Base-by-base conservation (phyloP, 2,797 vertebrate genomes). In the Aldrovandia affinis region DNA sequence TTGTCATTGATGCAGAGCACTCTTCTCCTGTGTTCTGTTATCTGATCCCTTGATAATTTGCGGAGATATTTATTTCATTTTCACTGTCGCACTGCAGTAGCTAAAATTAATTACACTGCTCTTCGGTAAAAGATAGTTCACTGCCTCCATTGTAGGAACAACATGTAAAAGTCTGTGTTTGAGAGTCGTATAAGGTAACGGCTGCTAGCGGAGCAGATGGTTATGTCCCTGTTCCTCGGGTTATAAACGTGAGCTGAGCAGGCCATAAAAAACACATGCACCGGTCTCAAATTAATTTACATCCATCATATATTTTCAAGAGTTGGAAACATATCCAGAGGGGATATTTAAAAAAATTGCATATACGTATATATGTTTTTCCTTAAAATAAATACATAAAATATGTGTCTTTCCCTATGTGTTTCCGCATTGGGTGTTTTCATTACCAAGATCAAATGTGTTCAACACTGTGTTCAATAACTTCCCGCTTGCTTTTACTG, bases 71-170 rank as follows among this genome's bases (percentile, higher is more conserved):
- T 94, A 93, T 95, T 95, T 94, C 88, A 92, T 94, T 95, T n/a
- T 92, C 91, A 94, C 93, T 94, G 92, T 93, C 90, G 90, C 89
- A 94, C 90, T 91, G 92, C 91, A 91, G 90, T 91, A 90, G 89
- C 90, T 92, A 89, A 94, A 95, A 95, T 95, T 95, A 96, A 95
- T 96, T 95, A 93, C 88, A 89, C 88, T 86, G 91, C 90, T 92
- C 91, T 93, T 93, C 85, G 83, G 87, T 83, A 89, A 87, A 89
- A 91, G 88, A 93, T 92, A 95, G 93, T 95, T 95, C 92, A 93
- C 86, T 89, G 92, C 92, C 89, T 95, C 90, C 89, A 92, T 93
- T 94, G 94, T 95, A 90, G 80, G 87, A 92, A 91, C 87, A 85
- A 70, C 81, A 73, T 82, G 61, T 70, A 50, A 73, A 12, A 47